phyloP scores from a whole-genome alignment of 2,797 vertebrate genomes.

The Melanotaenia parkinsoni region DNA sequence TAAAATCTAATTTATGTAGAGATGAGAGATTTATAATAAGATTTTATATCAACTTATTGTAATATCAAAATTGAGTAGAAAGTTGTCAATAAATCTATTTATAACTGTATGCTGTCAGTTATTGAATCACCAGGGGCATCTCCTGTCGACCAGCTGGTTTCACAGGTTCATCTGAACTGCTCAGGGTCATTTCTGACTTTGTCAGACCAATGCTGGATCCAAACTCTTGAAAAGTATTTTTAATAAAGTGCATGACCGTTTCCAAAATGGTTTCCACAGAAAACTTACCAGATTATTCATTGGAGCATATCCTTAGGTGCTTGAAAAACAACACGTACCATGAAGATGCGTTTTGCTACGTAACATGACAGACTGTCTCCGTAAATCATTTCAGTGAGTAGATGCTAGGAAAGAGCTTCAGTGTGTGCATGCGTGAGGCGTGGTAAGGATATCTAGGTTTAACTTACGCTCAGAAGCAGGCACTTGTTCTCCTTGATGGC shows the following conservation, averaged over 20 bases:
- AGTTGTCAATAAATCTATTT: no score
- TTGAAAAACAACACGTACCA: no score
- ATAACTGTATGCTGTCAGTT: neutral
- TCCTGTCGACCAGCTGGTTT: neutral
- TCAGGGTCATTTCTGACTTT: neutral
- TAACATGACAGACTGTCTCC: constrained; percentile 8
- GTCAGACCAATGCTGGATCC: neutral
- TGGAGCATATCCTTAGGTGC: neutral
- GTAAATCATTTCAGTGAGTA: constrained; percentile 1
- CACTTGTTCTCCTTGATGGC: constrained; percentile 99
- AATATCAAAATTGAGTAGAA: no score
- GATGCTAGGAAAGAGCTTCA: neutral
- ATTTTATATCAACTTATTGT: no score
- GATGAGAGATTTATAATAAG: no score
- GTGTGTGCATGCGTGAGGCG: neutral
- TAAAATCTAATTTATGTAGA: no score
- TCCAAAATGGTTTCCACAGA: neutral
- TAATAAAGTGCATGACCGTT: neutral
- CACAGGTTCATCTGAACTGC: no score
- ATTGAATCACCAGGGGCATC: neutral
- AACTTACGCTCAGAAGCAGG: constrained; percentile 97
- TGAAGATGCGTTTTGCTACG: neutral
- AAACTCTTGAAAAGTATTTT: neutral
- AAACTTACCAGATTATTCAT: neutral
- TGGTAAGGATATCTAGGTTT: constrained; percentile 18